Percentiles rank a stretch among this genome's conserved stretches.
Evolutionary conservation across 2,797 vertebrate genomes (phyloP).

Genomic region (Leucoraja ocellata): DNA sequence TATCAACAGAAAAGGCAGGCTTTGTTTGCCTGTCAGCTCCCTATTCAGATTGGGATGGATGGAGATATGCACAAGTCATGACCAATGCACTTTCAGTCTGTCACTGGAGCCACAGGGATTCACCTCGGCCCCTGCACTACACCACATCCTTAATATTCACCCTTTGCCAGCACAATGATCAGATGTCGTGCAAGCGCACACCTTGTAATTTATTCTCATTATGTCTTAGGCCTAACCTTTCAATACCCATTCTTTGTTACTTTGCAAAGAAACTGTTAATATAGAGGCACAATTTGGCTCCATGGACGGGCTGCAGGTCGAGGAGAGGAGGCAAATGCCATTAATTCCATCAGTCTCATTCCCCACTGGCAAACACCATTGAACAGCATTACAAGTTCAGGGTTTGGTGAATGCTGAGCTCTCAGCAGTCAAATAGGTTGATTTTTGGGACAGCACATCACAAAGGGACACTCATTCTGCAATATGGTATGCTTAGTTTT

Average conservation of each 20-base stretch:
- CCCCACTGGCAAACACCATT: neutral
- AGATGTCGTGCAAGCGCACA: neutral
- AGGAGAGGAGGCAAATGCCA: neutral
- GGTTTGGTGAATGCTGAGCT: neutral
- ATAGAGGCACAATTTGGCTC: neutral
- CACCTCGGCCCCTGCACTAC: neutral
- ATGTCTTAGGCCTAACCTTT: neutral
- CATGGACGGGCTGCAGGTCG: neutral
- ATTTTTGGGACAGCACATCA: neutral
- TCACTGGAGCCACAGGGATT: slow-evolving; percentile 13
- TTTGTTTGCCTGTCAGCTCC: neutral
- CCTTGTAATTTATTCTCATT: slow-evolving; percentile 12
- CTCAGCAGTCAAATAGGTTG: neutral
- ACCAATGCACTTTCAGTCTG: slow-evolving; percentile 3
- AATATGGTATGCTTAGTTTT: too few species aligned
- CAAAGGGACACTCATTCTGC: neutral
- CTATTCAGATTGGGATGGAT: slow-evolving; percentile 21
- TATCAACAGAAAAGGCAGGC: slow-evolving; percentile 16
- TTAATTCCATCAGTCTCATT: neutral
- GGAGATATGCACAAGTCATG: slow-evolving; percentile 13
- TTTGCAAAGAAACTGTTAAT: slow-evolving; percentile 5
- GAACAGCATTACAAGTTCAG: neutral
- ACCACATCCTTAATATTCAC: slow-evolving; percentile 9
- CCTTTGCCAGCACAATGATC: slow-evolving; percentile 1
- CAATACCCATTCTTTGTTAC: slow-evolving; percentile 23